phyloP scores from a whole-genome alignment of 2,113 vertebrate species.

The Ranitomeya variabilis region DNA sequence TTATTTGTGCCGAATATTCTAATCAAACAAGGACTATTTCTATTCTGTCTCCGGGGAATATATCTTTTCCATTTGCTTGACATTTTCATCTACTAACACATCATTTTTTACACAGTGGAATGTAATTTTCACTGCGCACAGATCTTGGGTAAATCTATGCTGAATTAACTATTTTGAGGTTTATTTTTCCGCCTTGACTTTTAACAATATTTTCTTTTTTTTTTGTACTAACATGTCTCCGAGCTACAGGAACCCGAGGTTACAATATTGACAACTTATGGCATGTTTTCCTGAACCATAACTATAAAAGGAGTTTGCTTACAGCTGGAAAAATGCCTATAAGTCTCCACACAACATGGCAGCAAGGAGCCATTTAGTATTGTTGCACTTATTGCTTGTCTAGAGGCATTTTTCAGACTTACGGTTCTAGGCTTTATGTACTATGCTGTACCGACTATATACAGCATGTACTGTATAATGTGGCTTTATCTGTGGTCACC shows the following conservation, averaged over 20 bases:
- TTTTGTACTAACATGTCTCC: not conserved
- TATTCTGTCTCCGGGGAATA: slow-evolving; percentile 5
- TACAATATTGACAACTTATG: not conserved
- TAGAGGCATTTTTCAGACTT: no score
- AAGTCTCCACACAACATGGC: no score
- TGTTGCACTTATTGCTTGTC: no score
- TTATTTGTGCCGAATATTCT: not conserved
- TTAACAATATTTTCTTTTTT: slow-evolving; percentile 19
- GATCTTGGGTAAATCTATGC: not conserved
- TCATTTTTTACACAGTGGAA: slow-evolving; percentile 11
- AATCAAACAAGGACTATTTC: slow-evolving; percentile 24
- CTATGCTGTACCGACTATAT: not conserved
- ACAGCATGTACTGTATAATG: not conserved
- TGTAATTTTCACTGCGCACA: not conserved
- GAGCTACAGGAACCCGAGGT: not conserved
- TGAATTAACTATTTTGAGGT: not conserved
- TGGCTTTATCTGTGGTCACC: no score
- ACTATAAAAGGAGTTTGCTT: no score
- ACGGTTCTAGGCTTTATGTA: not conserved
- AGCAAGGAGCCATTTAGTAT: no score
- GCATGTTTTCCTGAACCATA: no score
- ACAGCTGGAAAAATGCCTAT: no score
- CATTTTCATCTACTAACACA: slow-evolving; percentile 22
- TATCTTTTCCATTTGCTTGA: slow-evolving; percentile 22
- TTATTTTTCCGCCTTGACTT: slow-evolving; percentile 7